These are phyloP conservation scores for Ditylenchus dipsaci DNA, from an alignment of 1,140 invertebrate species.

Conservation along the genomic window DNA sequence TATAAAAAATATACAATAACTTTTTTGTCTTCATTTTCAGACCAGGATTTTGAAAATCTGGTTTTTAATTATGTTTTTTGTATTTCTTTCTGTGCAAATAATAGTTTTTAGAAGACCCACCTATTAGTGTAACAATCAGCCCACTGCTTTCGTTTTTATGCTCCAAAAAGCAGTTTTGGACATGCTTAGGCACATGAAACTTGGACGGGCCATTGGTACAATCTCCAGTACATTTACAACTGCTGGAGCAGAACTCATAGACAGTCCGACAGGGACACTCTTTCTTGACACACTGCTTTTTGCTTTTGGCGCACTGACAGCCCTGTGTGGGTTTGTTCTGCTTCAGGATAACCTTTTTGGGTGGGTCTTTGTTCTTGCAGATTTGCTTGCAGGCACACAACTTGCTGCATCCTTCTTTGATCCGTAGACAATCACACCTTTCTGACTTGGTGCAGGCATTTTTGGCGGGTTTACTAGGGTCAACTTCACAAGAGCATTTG, in stretches of 20 bases:
- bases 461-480: constrained; percentile 57
- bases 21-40: neutral
- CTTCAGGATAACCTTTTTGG: constrained; percentile 46
- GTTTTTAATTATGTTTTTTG: too few relatives aligned
- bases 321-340: constrained; percentile 51
- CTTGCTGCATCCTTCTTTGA: constrained; percentile 57
- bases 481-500: constrained; percentile 58
- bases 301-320: constrained; percentile 55
- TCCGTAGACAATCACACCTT: constrained; percentile 55
- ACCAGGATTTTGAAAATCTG: neutral
- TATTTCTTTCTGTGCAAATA: too few relatives aligned
- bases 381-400: constrained; percentile 58
- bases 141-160: constrained; percentile 58
- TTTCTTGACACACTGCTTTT: constrained; percentile 58
- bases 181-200: constrained; percentile 58
- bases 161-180: constrained; percentile 57
- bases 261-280: constrained; percentile 54
- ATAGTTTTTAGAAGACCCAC: too few relatives aligned
- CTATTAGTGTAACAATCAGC: constrained; percentile 55
- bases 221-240: constrained; percentile 55
- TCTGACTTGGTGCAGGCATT: constrained; percentile 55
- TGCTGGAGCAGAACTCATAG: constrained; percentile 57
- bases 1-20: too few relatives aligned
- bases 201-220: constrained; percentile 57
- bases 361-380: constrained; percentile 57